Evolutionary conservation across 2,888 invertebrate genomes (phyloP).

Genomic region (Caenorhabditis virilis): DNA sequence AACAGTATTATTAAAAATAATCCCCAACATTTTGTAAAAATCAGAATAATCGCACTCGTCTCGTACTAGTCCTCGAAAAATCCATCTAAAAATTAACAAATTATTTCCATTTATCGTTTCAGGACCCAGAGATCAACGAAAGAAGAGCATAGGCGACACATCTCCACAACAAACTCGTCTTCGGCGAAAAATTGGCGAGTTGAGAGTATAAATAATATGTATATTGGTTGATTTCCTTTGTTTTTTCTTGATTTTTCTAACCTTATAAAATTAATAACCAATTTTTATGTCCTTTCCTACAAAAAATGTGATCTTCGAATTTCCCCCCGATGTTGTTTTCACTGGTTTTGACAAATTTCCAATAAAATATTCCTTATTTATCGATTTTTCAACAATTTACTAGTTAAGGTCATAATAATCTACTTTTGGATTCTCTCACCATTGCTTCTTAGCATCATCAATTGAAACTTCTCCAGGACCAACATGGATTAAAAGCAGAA

Average conservation of each 20-base stretch:
- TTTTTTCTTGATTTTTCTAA: background rate
- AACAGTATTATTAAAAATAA: too few species aligned
- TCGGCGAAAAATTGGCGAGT: slow-evolving; percentile 30
- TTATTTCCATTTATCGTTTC: too few species aligned
- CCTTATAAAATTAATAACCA: too few species aligned
- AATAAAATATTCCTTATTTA: too few species aligned
- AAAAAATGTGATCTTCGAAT: background rate
- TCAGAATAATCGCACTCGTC: too few species aligned
- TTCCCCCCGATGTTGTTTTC: background rate
- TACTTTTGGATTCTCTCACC: slow-evolving; percentile 74
- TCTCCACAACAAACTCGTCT: background rate
- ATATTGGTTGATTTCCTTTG: background rate
- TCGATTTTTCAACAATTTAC: too few species aligned
- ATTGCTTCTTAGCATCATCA: slow-evolving; percentile 99
- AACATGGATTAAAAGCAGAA: slow-evolving; percentile 94
- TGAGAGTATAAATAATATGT: slow-evolving; percentile 6
- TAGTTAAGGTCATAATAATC: too few species aligned
- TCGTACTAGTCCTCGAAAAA: too few species aligned
- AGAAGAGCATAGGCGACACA: slow-evolving; percentile 21
- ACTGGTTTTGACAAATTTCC: background rate
- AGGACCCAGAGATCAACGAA: slow-evolving; percentile 38
- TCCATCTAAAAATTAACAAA: too few species aligned
- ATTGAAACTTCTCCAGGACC: slow-evolving; percentile 98
- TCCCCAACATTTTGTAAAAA: too few species aligned
- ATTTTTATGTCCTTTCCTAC: too few species aligned